Conservation (phyloP, 2,113 vertebrate species). For the Muscicapa adusta region DNA sequence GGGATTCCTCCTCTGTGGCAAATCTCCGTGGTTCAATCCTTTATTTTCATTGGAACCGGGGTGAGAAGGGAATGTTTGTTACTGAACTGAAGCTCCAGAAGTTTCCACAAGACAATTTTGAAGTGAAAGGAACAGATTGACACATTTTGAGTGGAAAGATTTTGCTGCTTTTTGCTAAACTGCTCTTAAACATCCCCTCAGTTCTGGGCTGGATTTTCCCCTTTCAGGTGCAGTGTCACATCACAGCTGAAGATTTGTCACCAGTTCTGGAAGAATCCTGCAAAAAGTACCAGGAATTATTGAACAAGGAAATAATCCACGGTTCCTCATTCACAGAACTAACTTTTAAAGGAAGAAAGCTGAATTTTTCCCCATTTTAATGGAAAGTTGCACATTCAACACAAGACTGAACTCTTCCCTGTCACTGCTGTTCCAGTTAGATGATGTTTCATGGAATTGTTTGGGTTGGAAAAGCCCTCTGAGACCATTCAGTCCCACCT, state of each 20-base stretch:
- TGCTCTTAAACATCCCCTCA: not conserved
- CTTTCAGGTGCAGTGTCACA: not conserved
- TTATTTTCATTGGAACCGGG: not conserved
- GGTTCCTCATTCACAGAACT: not conserved
- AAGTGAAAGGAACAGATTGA: not conserved
- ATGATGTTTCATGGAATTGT: not conserved
- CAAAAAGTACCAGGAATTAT: not conserved
- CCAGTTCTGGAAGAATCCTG: not conserved
- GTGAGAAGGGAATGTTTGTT: slow-evolving; percentile 1
- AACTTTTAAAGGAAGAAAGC: not conserved
- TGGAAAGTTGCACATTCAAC: not conserved
- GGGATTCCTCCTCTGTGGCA: not conserved
- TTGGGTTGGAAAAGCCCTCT: not conserved
- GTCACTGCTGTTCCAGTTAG: not conserved
- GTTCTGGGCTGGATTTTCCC: not conserved
- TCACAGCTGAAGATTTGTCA: not conserved
- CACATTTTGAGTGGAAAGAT: not conserved
- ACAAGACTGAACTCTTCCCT: not conserved
- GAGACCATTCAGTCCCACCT: fast-evolving
- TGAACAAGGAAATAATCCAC: not conserved
- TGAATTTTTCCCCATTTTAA: not conserved
- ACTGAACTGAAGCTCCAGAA: not conserved
- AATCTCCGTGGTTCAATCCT: not conserved
- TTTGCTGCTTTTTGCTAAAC: not conserved
- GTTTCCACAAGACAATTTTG: not conserved